Percentiles rank a stretch among this genome's conserved stretches.
These are phyloP conservation scores for Eospalax fontanierii DNA, from an alignment of 2,797 vertebrate genomes.

Conservation along the genomic window DNA sequence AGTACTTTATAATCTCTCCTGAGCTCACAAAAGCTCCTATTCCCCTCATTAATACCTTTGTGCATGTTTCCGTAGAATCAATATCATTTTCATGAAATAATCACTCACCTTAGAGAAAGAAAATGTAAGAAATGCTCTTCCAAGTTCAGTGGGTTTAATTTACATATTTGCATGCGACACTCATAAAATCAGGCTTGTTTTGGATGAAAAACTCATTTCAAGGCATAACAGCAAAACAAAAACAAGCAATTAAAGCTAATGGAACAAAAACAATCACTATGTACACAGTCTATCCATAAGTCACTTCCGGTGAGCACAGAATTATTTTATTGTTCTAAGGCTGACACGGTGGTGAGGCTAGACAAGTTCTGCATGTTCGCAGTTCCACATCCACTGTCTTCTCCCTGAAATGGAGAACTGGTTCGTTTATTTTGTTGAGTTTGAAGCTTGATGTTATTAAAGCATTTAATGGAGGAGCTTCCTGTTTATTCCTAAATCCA, in stretches of 20 bases:
- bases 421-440: slow-evolving; percentile 17
- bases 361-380: not conserved
- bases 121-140: slow-evolving; percentile 46
- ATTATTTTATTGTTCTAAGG: slow-evolving; percentile 68
- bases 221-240: slow-evolving; percentile 69
- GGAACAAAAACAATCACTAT: slow-evolving; percentile 76
- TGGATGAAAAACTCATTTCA: slow-evolving; percentile 68
- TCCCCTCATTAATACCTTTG: slow-evolving; percentile 64
- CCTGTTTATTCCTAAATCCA: not conserved
- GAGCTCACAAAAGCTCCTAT: slow-evolving; percentile 24
- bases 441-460: not conserved
- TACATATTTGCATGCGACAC: slow-evolving; percentile 62
- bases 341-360: not conserved
- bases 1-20: slow-evolving; percentile 55
- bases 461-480: slow-evolving; percentile 22
- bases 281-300: slow-evolving; percentile 66
- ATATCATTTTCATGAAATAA: slow-evolving; percentile 59
- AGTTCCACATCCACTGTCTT: not conserved
- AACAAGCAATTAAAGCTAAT: slow-evolving; percentile 79
- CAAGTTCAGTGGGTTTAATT: slow-evolving; percentile 62
- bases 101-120: slow-evolving; percentile 17
- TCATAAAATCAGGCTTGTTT: slow-evolving; percentile 67
- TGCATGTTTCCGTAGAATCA: slow-evolving; percentile 54
- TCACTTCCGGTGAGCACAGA: slow-evolving; percentile 61
- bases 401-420: not conserved